Base-by-base conservation (phyloP, 1,140 invertebrate species). In the Riptortus pedestris region DNA sequence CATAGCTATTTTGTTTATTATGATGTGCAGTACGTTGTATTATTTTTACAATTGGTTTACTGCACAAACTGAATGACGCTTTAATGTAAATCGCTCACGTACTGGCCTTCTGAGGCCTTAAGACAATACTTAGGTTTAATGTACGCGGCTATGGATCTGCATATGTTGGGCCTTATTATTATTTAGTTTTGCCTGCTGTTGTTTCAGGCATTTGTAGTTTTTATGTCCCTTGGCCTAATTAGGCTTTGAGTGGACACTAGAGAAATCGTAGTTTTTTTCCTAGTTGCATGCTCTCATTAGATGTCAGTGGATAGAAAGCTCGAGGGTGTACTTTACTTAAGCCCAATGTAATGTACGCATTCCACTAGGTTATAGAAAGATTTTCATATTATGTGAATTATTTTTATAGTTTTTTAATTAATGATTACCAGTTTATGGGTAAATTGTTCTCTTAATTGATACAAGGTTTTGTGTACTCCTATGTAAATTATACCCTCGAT, bases 111-210 rank as follows among this genome's bases (percentile, higher is more conserved):
- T 55, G 24, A 55, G 51, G 51, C 22, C 16, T 24, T 24, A 55
- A 55, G 51, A 55, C 51, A 55, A 55, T 55, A 55, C 51, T 55
- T 55, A 55, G 51, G 24, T 55, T 55, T 55, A 55, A 24, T 18
- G 20, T 55, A 14, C 24, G 51, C 26, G 24, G 12, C 14, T 38
- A 14, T 14, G 31, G 31, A 38, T 38, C 5, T 38, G 31, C 5
- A 14, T 38, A 7, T 38, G 14, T 38, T 38, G 31, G 31, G 31
- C 31, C 31, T 7, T 38, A 38, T 38, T 38, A 38, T 38, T 38
- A 38, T 5, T 55, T 55, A 24, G 24, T 24, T 20, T 9, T 27
- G 22, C 7, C 22, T 51, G 22, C 48, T 24, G 9, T 22, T 18
- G 16, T 20, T n/a, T 26, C 12, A 12, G 51, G 51, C 51, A 14